Evolutionary conservation across 2,113 vertebrate species (phyloP), one percentile per base, ranked within the genome.

Genomic region (Pseudolaguvia tuberculata): DNA sequence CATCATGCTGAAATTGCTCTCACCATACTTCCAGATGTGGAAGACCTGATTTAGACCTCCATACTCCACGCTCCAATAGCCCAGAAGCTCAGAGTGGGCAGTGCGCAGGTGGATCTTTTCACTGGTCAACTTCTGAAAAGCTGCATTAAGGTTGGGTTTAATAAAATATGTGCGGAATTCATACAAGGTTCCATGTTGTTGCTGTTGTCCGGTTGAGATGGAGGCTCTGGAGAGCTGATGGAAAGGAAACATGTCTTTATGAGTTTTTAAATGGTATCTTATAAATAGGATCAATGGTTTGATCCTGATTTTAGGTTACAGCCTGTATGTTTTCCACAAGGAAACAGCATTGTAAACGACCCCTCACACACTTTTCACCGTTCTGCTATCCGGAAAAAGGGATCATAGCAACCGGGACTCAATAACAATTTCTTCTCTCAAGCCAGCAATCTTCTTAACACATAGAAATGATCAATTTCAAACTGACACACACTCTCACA

Each of bases 11-110:
- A 66, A 55, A 20, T 31, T 59, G 50, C 27, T 53, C 89, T 89
- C 75, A 92, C 91, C 91, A 68, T 91, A 99, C 79, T 96, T 94
- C 96, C 96, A 99, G 75, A 98, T 83, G 78, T 98, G 95, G 75
- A 96, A 84, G 20, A 93, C 92, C 79, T 92, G 92, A 88, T 97
- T 98, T 75, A 95, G 82, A 68, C 92, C 93, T 4, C 94, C 94
- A 23, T 95, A 92, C 84, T 98, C 95, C 0, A 89, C 82, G 9
- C 80, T 91, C 95, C 96, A 99, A 73, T 89, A 94, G 35, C 96
- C 96, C 78, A 94, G 47, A 83, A 99, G 84, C 84, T 96, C 86
- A 0, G 96, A 98, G 80, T 94, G 91, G 57, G 92, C 91, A 0
- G 90, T 92, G 31, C 95, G 91, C 56, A 96, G 85, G 74, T 94